Evolutionary conservation across 2,797 vertebrate genomes (phyloP), one percentile per base, ranked within the genome.

Genomic region (Lerista edwardsae): DNA sequence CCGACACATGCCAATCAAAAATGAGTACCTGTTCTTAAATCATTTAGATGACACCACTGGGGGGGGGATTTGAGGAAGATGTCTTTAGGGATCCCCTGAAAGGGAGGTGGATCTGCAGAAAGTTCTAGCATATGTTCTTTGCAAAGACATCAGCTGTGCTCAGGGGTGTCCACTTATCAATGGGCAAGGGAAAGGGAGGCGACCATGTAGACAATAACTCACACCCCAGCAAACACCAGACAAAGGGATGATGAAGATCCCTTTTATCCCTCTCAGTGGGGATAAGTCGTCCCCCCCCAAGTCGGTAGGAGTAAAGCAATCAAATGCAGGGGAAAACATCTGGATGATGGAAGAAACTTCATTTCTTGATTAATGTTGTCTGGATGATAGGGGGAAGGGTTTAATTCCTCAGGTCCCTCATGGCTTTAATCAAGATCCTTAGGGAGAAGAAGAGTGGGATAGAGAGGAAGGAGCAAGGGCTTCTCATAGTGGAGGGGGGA

Each of bases 301-400:
- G 7, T 27, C 15, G 3, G 55, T 21, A 27, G 69, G 69, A 36
- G 39, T 72, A 61, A 72, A 72, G 65, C 8, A n/a, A n/a, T 62
- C 79, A 55, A n/a, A 25, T 14, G 36, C 1, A 31, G 55, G 79
- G 51, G 19, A 19, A 81, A 81, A 61, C 79, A 73, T 81, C 79
- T 81, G 79, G 55, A 27, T n/a, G 79, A 23, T 1, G 14, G 79
- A 73, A 19, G 61, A 72, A 81, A n/a, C 9, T 27, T 31, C 7
- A 41, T 23, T 68, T 61, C 36, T 81, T 81, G 68, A 81, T 81
- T 73, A 72, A 41, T 55, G 79, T 44, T 36, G 51, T n/a, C 68
- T 72, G 41, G 51, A 72, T 29, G 62, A 72, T 21, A 67, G 19
- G 4, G 61, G 10, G n/a, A 39, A 31, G 51, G 68, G 36, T 29